Evolutionary conservation across 2,113 vertebrate genomes (phyloP).

Genomic region (Loxodonta africana): DNA sequence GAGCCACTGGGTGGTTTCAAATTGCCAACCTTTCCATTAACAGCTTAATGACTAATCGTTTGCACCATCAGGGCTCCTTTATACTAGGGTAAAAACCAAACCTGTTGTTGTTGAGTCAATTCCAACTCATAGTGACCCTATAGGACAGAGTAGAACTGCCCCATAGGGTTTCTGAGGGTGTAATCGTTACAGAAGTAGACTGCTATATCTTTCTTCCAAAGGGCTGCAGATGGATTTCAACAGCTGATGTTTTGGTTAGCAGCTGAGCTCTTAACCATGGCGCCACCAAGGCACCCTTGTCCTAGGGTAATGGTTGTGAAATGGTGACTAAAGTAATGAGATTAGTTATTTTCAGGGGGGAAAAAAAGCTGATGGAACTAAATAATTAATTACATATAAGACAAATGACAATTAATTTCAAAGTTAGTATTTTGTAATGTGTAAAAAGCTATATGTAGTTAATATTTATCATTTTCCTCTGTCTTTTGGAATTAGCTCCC

Average conservation of each 20-base stretch:
- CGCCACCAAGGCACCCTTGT: background rate
- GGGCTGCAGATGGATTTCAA: no score
- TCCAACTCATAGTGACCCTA: background rate
- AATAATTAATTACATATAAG: constrained; percentile 22
- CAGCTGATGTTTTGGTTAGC: no score
- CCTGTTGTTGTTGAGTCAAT: background rate
- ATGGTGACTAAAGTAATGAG: background rate
- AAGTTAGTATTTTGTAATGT: background rate
- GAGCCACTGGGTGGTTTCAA: background rate
- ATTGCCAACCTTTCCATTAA: background rate
- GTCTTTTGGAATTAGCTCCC: background rate
- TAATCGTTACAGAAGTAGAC: background rate
- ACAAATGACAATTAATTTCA: constrained; percentile 25
- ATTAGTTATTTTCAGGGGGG: background rate
- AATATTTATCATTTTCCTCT: background rate
- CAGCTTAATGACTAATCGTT: background rate
- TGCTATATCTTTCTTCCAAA: background rate
- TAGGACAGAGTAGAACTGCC: background rate
- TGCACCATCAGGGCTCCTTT: background rate
- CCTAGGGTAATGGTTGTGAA: background rate
- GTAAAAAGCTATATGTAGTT: background rate
- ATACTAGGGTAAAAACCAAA: background rate
- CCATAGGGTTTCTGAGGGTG: background rate
- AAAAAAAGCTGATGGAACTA: background rate
- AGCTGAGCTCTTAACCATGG: no score